phyloP scores from a whole-genome alignment of 1,140 invertebrate species.

The Papilio aristodemus region DNA sequence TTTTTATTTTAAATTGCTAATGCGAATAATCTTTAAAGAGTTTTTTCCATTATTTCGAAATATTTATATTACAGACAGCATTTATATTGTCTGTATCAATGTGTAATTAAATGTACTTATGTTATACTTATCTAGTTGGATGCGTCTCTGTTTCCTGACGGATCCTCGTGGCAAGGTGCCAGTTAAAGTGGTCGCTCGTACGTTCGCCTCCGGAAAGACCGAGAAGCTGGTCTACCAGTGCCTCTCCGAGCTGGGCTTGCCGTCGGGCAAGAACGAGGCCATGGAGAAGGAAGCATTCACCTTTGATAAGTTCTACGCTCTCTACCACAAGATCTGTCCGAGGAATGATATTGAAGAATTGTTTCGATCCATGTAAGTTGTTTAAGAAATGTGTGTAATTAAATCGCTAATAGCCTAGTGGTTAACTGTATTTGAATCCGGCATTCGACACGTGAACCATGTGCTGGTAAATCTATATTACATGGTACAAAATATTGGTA shows the following conservation, averaged over 20 bases:
- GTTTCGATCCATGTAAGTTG: constrained; percentile 97
- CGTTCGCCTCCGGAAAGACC: constrained; percentile 98
- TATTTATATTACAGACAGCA: too few species aligned
- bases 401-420: too few species aligned
- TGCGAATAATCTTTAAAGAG: too few species aligned
- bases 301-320: constrained; percentile 98
- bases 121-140: constrained; percentile 89
- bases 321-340: constrained; percentile 99
- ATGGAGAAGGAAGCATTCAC: constrained; percentile 98
- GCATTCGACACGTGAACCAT: too few species aligned
- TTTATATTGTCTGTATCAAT: too few species aligned
- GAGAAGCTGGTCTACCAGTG: constrained; percentile 98
- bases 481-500: too few species aligned
- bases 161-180: constrained; percentile 98
- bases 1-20: too few species aligned
- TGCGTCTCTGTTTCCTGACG: constrained; percentile 95
- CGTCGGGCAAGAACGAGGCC: constrained; percentile 97
- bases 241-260: constrained; percentile 94
- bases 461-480: too few species aligned
- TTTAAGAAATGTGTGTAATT: background rate
- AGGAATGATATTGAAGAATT: constrained; percentile 99
- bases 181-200: constrained; percentile 97
- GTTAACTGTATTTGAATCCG: too few species aligned
- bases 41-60: too few species aligned
- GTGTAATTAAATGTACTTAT: too few species aligned